These are phyloP conservation scores for Pachyramphus minor DNA, from an alignment of 2,113 vertebrate species.

Conservation along the genomic window DNA sequence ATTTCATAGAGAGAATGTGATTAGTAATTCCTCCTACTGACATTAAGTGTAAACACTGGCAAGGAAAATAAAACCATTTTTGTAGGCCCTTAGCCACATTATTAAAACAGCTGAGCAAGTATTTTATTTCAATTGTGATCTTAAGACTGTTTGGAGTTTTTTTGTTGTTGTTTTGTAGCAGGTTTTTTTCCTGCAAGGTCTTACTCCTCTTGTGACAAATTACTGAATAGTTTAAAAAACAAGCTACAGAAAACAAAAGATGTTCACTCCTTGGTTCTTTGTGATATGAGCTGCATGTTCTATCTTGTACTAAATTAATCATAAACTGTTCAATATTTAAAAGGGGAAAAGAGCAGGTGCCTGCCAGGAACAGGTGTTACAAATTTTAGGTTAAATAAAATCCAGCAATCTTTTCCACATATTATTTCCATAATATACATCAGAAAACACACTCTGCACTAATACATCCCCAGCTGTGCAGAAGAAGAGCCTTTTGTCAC, in stretches of 20 bases:
- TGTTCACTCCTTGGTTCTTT: neutral
- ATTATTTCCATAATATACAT: neutral
- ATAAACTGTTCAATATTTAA: slow-evolving; percentile 4
- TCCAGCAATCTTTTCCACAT: neutral
- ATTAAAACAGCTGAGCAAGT: neutral
- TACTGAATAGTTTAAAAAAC: neutral
- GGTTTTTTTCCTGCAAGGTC: neutral
- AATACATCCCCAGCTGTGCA: neutral
- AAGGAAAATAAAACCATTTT: slow-evolving; percentile 8
- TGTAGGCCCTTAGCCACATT: neutral
- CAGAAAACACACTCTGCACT: neutral
- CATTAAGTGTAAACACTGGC: neutral
- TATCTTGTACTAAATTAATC: slow-evolving; percentile 13
- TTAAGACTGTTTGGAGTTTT: neutral
- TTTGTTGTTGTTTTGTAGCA: too few relatives aligned
- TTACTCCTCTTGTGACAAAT: neutral
- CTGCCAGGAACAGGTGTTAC: neutral
- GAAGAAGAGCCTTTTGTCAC: neutral
- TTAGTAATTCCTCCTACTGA: neutral
- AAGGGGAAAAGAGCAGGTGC: neutral
- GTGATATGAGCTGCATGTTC: neutral
- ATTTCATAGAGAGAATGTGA: neutral
- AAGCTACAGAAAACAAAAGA: neutral
- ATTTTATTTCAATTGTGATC: neutral
- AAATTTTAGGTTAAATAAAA: neutral